Base-by-base conservation (phyloP, 92 coral and sea anemone species). In the Phenganax stokvisi region DNA sequence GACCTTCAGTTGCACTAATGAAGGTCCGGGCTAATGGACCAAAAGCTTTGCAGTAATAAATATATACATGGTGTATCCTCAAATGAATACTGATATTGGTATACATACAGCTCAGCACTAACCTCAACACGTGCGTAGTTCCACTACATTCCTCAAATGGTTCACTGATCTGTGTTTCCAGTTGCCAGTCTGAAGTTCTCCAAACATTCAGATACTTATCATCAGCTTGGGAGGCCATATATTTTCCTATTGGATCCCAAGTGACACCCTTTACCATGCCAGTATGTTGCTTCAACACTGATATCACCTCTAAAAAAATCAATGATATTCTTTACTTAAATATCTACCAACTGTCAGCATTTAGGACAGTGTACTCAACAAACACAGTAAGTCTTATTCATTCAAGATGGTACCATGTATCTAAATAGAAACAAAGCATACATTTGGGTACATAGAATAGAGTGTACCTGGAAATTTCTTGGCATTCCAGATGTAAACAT, bases 131-230 rank as follows among this genome's bases (percentile, higher is more conserved):
- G 70, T 93, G 98, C 0, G 98, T 93, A 9, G 98, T 93, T 8
- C 98, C 98, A 67, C 98, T 92, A 51, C 98, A 93, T 54, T 93
- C 98, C 55, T 87, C 80, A 76, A 93, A 93, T 30, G 98, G 98
- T 54, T 93, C 98, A 1, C 87, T 56, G 13, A 93, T 90, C 64
- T 79, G 87, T 15, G 92, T 88, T 72, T 93, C 97, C 44, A 87
- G 98, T 74, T 93, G 97, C 98, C 98, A 93, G 71, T 93, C 98
- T 44, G 94, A 72, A 12, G 98, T 93, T 28, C 97, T 90, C 98
- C 98, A 93, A 52, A 93, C 91, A 58, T 84, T 85, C 58, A 93
- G 72, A 29, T 89, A 88, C 61, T 90, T 93, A 79, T 93, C 98
- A 29, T 93, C 98, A 6, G 98, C 87, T 67, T 93, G 98, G 4